phyloP scores from a whole-genome alignment of 2,888 invertebrate species.

The Leptopterna dolabrata region DNA sequence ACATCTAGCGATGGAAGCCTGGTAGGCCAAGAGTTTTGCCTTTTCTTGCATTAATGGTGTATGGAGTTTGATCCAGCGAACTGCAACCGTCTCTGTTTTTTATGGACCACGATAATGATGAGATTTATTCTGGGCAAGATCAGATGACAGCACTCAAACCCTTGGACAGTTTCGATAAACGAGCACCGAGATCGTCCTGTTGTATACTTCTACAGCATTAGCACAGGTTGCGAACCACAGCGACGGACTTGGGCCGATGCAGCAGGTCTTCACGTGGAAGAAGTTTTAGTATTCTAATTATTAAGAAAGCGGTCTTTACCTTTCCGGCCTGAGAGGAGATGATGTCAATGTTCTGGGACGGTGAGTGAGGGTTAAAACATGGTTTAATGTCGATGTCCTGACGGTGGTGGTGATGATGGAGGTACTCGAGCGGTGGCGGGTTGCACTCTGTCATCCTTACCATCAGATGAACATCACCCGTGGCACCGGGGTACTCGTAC shows the following conservation, averaged over 20 bases:
- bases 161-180: too few species aligned
- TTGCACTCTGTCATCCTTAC: conserved; percentile 74
- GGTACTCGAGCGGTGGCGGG: conserved; percentile 71
- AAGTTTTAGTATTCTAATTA: neutral
- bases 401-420: conserved; percentile 56
- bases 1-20: too few species aligned
- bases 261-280: neutral
- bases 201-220: too few species aligned
- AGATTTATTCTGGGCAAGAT: neutral
- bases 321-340: conserved; percentile 60
- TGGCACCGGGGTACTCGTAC: conserved; percentile 30
- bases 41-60: neutral
- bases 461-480: conserved; percentile 52
- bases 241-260: neutral
- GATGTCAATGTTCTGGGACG: conserved; percentile 64
- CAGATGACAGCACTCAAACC: neutral
- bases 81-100: neutral
- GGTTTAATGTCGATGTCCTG: conserved; percentile 61
- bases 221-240: too few species aligned
- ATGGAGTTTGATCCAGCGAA: neutral
- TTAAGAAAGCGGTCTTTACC: conserved; percentile 53
- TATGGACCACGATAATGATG: neutral
- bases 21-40: too few species aligned
- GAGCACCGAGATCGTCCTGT: too few species aligned
- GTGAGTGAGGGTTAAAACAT: conserved; percentile 67